phyloP scores from a whole-genome alignment of 2,113 vertebrate species.

The Gallinago paraguaiae region DNA sequence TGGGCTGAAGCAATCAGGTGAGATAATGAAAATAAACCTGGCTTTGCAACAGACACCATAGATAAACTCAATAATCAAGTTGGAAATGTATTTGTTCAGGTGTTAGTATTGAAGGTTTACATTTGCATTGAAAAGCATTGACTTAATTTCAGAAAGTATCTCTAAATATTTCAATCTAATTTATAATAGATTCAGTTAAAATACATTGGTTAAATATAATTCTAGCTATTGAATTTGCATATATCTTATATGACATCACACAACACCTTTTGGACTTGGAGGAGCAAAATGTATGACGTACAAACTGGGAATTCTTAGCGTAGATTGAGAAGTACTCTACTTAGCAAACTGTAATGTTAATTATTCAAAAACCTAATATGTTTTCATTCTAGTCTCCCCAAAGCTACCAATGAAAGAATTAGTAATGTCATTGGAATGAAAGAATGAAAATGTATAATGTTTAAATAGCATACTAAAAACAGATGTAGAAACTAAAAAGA shows the following conservation, averaged over 20 bases:
- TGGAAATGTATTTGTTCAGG: neutral
- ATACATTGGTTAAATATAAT: neutral
- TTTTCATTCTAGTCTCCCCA: neutral
- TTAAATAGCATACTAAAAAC: neutral
- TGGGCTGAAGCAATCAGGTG: neutral
- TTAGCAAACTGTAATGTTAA: neutral
- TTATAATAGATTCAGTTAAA: neutral
- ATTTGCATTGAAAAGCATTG: neutral
- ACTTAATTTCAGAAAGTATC: neutral
- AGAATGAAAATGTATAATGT: neutral
- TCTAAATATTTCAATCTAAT: neutral
- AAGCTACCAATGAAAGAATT: neutral
- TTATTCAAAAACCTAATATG: neutral
- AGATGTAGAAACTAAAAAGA: neutral
- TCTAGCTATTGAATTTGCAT: neutral
- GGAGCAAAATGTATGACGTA: neutral
- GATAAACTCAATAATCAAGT: neutral
- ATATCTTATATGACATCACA: neutral
- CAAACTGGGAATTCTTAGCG: neutral
- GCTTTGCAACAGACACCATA: neutral
- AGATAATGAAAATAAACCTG: neutral
- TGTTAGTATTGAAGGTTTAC: neutral
- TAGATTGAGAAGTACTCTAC: neutral
- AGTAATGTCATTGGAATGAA: neutral
- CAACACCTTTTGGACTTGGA: neutral